Base-by-base conservation (phyloP, 2,113 vertebrate species). In the Sinosuthora webbiana region DNA sequence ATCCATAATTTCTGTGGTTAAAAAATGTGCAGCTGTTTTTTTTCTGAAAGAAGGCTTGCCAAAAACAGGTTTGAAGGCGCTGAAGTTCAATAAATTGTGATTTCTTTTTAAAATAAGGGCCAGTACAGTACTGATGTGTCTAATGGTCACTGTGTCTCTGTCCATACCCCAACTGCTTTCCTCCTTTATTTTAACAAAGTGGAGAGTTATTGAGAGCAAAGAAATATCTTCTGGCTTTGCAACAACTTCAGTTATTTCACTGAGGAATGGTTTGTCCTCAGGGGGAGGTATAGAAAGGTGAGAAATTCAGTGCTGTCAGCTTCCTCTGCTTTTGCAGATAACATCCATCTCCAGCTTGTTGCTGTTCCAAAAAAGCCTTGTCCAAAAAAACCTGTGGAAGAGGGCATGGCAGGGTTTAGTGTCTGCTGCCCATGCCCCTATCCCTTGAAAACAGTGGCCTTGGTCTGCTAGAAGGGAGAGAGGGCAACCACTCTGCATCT, bases 401-500 rank as follows among this genome's bases (percentile, higher is more conserved):
- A 45, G 25, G n/a, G 45, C 2, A 11, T 0, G 2, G 37, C 12
- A 20, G 23, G 7, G 1, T 12, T 64, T 35, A 23, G 20, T 81
- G 45, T n/a, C n/a, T 53, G 21, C 37, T 83, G 27, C 33, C 33
- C 1, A 0, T 42, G 17, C 39, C 13, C 25, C 18, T 65, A 0
- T 79, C 20, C 7, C 2, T 1, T 39, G 82, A 63, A 81, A 83
- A 13, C 11, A 16, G 15, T 24, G 22, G 17, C 52, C 60, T 74
- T 57, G 17, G 17, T 53, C 41, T 78, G 50, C 45, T 4, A 3
- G 9, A 15, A 35, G 15, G 33, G 27, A 64, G 20, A 50, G 37
- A 33, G 12, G 23, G 18, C 37, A 87, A 25, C 37, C 42, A 25
- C 31, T 80, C 21, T 62, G 20, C 10, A 0, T 79, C 65, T 5